Conservation (phyloP, 2,113 vertebrate species). For the Paralichthys olivaceus region DNA sequence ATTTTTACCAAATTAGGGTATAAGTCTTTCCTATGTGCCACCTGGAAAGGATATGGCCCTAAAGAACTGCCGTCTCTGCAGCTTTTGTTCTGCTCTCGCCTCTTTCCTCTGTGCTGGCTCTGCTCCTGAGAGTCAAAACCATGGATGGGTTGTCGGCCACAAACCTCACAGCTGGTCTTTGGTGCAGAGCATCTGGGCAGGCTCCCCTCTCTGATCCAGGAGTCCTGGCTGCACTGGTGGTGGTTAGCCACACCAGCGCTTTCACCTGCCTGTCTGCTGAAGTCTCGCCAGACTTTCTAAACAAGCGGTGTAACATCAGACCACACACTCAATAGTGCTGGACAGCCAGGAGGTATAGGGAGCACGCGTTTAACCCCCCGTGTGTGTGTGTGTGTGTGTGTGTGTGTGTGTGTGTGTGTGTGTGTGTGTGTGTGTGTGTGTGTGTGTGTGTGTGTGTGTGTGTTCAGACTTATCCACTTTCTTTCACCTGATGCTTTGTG, state of each 20-base stretch:
- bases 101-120: conserved; percentile 30
- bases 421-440: conserved; percentile 2
- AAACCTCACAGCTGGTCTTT: conserved; percentile 68
- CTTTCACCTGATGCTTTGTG: conserved; percentile 10
- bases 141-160: conserved; percentile 55
- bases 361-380: conserved; percentile 15
- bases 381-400: conserved; percentile 1
- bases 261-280: conserved; percentile 63
- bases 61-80: conserved; percentile 28
- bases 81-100: conserved; percentile 45
- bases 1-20: conserved; percentile 1
- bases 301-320: conserved; percentile 54
- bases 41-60: conserved; percentile 26
- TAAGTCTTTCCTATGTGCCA: background rate
- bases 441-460: conserved; percentile 18
- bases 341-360: conserved; percentile 55
- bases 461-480: background rate
- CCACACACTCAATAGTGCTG: conserved; percentile 57
- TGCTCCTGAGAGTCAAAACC: conserved; percentile 37
- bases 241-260: conserved; percentile 57
- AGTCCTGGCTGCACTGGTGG: conserved; percentile 58
- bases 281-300: conserved; percentile 49
- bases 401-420: background rate
- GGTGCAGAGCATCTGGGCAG: conserved; percentile 57
- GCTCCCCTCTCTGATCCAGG: conserved; percentile 40